Base-by-base conservation (phyloP, 2,888 invertebrate species). In the Dorcus parallelipipedus region DNA sequence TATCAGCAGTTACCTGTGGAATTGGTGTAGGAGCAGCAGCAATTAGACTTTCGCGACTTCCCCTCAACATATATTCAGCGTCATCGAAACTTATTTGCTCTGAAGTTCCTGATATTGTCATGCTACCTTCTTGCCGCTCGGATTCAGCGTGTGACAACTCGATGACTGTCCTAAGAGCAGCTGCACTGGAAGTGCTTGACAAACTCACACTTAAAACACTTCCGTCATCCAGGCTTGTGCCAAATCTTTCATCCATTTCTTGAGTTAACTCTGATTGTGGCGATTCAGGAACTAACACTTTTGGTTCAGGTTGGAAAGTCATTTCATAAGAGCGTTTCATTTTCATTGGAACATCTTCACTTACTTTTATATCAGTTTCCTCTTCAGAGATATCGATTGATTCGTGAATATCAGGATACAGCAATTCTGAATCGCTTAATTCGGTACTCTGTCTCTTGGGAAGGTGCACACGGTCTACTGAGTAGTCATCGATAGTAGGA, bases 311-410 rank as follows among this genome's bases (percentile, higher is more conserved):
- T 67, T 86, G 88, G 73, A 94, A 94, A 59, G 91, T 89, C 93
- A 94, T 94, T 81, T 94, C 94, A 67, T 91, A 89, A 0, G 93
- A 94, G 59, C 94, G 82, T 74, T 93, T 94, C 93, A 94, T 93
- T 73, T 81, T 81, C 8, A 86, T 86, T 26, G 85, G 82, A n/a
- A 83, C 79, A 53, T 84, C 85, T 66, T 86, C 85, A 45, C 49
- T 33, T 14, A 50, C 58, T 47, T 58, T 56, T 10, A 78, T 79
- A 49, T 79, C 80, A 43, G 79, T 75, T 59, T 84, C 84, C 59
- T 85, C 83, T 49, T 82, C 83, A 9, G 84, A 83, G 9, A 81
- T 78, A 64, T 84, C 83, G 52, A 83, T 82, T 39, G 80, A 80
- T 66, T 84, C 84, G 9, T 81, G 78, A 63, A 65, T 62, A 45